phyloP scores from a whole-genome alignment of 2,113 vertebrate species.

The Lethenteron reissneri region DNA sequence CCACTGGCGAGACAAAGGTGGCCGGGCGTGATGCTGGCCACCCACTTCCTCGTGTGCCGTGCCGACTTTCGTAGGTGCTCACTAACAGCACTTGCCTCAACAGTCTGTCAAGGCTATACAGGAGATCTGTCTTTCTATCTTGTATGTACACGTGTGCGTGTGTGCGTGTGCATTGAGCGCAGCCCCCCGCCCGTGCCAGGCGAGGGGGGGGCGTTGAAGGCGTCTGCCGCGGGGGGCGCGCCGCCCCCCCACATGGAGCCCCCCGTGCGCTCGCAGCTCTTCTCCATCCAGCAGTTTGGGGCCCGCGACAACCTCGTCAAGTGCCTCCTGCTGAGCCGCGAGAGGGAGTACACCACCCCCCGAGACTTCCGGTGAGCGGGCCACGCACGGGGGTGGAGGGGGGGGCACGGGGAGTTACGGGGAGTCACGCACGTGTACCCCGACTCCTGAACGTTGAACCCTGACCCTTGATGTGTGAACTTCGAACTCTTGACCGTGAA shows the following conservation, averaged over 20 bases:
- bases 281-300: neutral
- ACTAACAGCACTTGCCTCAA: too few relatives aligned
- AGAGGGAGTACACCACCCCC: conserved; percentile 1
- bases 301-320: neutral
- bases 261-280: neutral
- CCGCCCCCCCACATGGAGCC: neutral
- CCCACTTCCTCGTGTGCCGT: too few relatives aligned
- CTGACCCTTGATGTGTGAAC: neutral
- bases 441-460: neutral
- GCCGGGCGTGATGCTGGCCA: too few relatives aligned
- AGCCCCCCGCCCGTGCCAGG: neutral
- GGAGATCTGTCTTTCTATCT: too few relatives aligned
- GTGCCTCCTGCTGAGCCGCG: conserved; percentile 3
- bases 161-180: neutral
- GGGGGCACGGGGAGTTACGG: neutral
- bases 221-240: neutral
- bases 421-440: too few relatives aligned
- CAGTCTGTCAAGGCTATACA: too few relatives aligned
- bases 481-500: neutral
- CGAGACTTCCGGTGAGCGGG: neutral
- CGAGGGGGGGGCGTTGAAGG: neutral
- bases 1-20: too few relatives aligned
- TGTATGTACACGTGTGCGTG: neutral
- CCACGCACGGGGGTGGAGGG: neutral
- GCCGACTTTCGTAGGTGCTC: too few relatives aligned